phyloP scores from a whole-genome alignment of 2,797 vertebrate species.

The Chloroceryle inda region DNA sequence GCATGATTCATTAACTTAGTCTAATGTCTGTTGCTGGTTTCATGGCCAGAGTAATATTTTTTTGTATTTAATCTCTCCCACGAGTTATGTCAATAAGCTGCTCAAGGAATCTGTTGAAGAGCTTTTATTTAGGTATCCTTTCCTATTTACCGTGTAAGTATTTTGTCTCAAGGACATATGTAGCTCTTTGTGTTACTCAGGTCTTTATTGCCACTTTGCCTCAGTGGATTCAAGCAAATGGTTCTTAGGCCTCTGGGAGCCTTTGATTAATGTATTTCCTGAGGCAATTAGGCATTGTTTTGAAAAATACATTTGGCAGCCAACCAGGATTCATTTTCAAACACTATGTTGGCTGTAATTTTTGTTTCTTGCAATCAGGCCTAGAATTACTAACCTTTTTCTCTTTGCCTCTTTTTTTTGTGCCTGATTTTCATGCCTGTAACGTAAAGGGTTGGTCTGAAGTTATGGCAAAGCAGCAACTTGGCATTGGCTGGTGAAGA shows the following conservation, averaged over 20 bases:
- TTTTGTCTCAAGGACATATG: background rate
- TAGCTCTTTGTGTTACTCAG: background rate
- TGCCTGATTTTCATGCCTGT: background rate
- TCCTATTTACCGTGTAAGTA: background rate
- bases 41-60: background rate
- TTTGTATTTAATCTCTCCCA: background rate
- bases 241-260: background rate
- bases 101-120: background rate
- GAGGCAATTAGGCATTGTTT: constrained; percentile 43
- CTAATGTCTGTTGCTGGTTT: background rate
- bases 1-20: background rate
- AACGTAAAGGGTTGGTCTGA: background rate
- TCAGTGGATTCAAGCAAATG: background rate
- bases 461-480: fast-evolving
- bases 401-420: background rate
- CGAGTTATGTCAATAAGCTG: background rate
- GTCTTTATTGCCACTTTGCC: background rate
- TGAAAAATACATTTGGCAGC: constrained; percentile 33
- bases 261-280: constrained; percentile 34
- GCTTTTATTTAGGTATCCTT: background rate
- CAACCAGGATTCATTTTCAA: constrained; percentile 21
- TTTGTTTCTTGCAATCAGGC: background rate
- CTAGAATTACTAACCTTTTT: background rate
- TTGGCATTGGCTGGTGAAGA: background rate
- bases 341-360: background rate